phyloP scores from a whole-genome alignment of 2,797 vertebrate species.

The Gadopsis marmoratus region DNA sequence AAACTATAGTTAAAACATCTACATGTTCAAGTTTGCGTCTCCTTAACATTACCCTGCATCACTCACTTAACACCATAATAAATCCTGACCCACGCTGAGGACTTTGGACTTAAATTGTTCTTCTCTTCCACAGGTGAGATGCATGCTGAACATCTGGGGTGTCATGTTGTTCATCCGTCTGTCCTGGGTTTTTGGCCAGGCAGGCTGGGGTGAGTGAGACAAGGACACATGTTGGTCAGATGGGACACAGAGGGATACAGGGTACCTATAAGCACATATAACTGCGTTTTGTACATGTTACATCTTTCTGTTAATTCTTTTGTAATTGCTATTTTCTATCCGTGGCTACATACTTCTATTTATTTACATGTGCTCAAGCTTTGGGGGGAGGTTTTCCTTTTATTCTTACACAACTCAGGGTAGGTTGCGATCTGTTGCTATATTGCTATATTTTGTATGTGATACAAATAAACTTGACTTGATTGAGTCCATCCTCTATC shows the following conservation, averaged over 20 bases:
- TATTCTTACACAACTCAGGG: not conserved
- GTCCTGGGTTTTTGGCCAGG: constrained; percentile 98
- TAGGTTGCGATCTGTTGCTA: not conserved
- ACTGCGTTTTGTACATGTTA: not conserved
- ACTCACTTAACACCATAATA: not conserved
- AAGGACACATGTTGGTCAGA: not conserved
- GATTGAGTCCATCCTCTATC: not conserved
- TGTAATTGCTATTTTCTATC: constrained; percentile 3
- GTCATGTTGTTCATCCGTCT: constrained; percentile 99
- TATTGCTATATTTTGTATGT: not conserved
- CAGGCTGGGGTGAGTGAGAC: constrained; percentile 92
- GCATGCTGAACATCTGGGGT: constrained; percentile 99
- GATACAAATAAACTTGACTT: not conserved
- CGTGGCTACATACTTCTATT: not conserved
- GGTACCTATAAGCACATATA: not conserved
- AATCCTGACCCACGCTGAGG: constrained; percentile 2
- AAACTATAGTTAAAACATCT: not conserved
- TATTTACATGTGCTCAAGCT: not conserved
- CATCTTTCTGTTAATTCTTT: not conserved
- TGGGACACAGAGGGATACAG: not conserved
- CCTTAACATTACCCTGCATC: not conserved
- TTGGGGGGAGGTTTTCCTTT: not conserved
- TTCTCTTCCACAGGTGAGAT: constrained; percentile 89
- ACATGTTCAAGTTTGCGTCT: not conserved
- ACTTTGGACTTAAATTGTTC: not conserved